These are phyloP conservation scores for Borostomias antarcticus DNA, from an alignment of 2,797 vertebrate genomes.

Conservation along the genomic window DNA sequence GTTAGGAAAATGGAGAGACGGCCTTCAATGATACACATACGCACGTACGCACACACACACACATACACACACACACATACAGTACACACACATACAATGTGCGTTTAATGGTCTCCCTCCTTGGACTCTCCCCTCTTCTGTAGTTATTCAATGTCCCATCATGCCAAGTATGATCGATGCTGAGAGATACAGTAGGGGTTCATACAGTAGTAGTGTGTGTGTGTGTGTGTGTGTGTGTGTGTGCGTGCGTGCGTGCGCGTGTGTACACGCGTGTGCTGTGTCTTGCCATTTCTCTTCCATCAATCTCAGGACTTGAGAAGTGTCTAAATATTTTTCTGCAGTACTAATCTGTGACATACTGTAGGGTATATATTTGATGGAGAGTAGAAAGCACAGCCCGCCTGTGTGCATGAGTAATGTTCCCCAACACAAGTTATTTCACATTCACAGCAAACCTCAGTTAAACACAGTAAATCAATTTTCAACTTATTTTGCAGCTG, in stretches of 20 bases:
- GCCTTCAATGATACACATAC: slow-evolving; percentile 13
- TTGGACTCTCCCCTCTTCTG: slow-evolving; percentile 9
- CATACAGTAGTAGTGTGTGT: neutral
- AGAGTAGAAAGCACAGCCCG: too few relatives aligned
- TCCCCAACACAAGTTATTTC: slow-evolving; percentile 46
- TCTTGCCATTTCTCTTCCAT: neutral
- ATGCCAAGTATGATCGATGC: slow-evolving; percentile 4
- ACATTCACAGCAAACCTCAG: slow-evolving; percentile 55
- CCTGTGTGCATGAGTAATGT: neutral
- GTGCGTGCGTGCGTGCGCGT: neutral
- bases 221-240: neutral
- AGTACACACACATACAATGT: neutral
- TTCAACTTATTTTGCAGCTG: slow-evolving; percentile 61
- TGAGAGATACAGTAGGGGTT: neutral
- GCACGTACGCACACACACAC: slow-evolving; percentile 10
- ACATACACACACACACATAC: slow-evolving; percentile 13
- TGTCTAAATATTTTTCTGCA: too few relatives aligned
- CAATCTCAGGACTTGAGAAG: neutral
- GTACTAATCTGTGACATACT: too few relatives aligned
- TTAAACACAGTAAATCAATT: slow-evolving; percentile 67
- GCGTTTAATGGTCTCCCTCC: slow-evolving; percentile 22
- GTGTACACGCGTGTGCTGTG: neutral
- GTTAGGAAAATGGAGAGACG: slow-evolving; percentile 38
- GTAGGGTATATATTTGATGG: too few relatives aligned
- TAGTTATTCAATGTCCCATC: slow-evolving; percentile 6